Base-by-base conservation (phyloP, 2,797 vertebrate species). In the Protonibea diacanthus region DNA sequence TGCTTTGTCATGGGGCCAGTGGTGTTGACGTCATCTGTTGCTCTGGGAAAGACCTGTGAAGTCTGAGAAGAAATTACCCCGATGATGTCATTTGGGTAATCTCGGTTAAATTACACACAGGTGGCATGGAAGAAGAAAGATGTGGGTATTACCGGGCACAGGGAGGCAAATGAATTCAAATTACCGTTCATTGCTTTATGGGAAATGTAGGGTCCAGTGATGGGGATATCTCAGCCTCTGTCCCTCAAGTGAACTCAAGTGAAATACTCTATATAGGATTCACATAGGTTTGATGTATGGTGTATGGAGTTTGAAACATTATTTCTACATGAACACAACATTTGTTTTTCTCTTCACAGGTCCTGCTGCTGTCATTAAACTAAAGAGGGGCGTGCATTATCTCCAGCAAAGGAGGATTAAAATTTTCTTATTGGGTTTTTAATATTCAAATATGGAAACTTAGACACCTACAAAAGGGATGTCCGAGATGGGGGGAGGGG, bases 401-500 rank as follows among this genome's bases (percentile, higher is more conserved):
- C 71, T 44, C 21, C 9, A 12, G 21, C 49, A 56, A 59, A 68
- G n/a, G 52, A 80, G 58, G 44, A 73, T 62, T 52, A 40, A 9
- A 9, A 53, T 86, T 90, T 91, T 80, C 81, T 78, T 66, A 78
- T 81, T 74, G 57, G 56, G 48, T 81, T 85, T 75, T 80, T 72
- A 65, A 23, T 73, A 15, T 84, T 89, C 83, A 80, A 92, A 52
- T 33, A 98, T 99, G 97, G 95, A 94, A 62, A 76, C 85, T 86
- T 98, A 98, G 91, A 83, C 86, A 53, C 92, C 91, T 71, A 86
- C 87, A 86, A 80, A 94, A 94, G 96, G 93, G 97, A 96, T 97
- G 93, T 93, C 89, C 92, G 76, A 89, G 85, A 47, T 92, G 91
- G 95, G 97, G 96, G 96, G 96, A 96, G 96, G 95, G 96, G 95